phyloP scores from a whole-genome alignment of 2,888 invertebrate species.

The Drosophila kambysellisi region DNA sequence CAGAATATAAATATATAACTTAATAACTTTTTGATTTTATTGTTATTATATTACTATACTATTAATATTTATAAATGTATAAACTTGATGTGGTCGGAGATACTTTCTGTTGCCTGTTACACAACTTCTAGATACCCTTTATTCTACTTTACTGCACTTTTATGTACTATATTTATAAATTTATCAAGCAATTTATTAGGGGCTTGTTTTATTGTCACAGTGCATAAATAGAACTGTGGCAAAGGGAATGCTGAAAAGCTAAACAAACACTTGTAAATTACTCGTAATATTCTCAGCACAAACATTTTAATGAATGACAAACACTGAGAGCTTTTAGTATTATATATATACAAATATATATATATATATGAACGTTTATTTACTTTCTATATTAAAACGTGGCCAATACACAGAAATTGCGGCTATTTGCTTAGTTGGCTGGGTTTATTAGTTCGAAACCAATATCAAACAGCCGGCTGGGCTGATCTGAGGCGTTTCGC shows the following conservation, averaged over 20 bases:
- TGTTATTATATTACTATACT: background rate
- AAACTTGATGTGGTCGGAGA: background rate
- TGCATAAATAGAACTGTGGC: constrained; percentile 7
- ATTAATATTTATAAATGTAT: background rate
- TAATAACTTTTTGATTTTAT: background rate
- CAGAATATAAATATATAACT: background rate
- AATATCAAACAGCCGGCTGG: constrained; percentile 58
- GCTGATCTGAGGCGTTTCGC: background rate
- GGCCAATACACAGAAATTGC: constrained; percentile 50
- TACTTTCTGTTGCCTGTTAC: background rate
- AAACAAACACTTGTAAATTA: background rate
- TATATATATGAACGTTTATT: constrained; percentile 12
- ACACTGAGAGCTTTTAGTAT: constrained; percentile 22
- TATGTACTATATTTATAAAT: constrained; percentile 23
- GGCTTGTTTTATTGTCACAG: constrained; percentile 26
- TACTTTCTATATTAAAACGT: constrained; percentile 50
- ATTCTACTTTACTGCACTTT: constrained; percentile 1
- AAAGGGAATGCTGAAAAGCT: background rate
- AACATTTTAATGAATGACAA: constrained; percentile 45
- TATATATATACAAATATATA: background rate
- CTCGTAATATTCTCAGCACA: background rate
- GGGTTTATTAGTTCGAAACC: constrained; percentile 63
- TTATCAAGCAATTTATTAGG: constrained; percentile 30
- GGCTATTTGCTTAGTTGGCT: constrained; percentile 61
- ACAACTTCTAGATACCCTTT: background rate